Evolutionary conservation across 2,113 vertebrate genomes (phyloP), one percentile per base, ranked within the genome.

Genomic region (Otis tarda): DNA sequence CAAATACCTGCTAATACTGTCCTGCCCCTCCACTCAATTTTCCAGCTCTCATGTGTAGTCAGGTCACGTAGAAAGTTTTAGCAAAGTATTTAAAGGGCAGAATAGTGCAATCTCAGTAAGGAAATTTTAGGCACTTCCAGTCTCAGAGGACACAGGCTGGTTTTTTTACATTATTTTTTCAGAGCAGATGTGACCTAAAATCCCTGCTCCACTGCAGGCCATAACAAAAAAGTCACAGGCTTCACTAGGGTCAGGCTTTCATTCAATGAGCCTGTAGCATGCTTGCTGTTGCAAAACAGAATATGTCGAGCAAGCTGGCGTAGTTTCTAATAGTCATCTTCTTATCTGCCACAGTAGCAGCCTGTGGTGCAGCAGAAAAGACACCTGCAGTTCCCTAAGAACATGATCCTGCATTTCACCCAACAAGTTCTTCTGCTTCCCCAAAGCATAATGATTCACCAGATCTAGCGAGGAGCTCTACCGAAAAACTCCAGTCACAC

Each of bases 171-270:
- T 53, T 77, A 73, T 78, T 67, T 94, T 95, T 87, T 91, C 76
- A 78, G 83, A 87, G 60, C 49, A 87, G 56, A 63, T 71, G 80
- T 95, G 60, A 92, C 83, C 49, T 52, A 78, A 95, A 94, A 81
- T 60, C 64, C 25, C 47, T 43, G 21, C 65, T 75, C 33, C 5
- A 22, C 69, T 74, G 30, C n/a, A 87, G 69, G 43, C 39, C 8
- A 2, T 83, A 87, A 63, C 45, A 81, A 71, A 92, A 89, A 89
- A 21, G 37, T 74, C 61, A 50, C 0, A 4, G 69, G 30, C 33
- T 91, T 75, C 69, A 73, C 24, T 24, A 28, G 4, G 2, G 8
- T 41, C 73, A 91, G 56, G 33, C 31, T 81, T 89, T 91, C 33
- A 55, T 49, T 90, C n/a, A 61, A 12, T 28, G 31, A 79, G 22